phyloP scores from a whole-genome alignment of 2,797 vertebrate genomes.

The Spatula versicolor region DNA sequence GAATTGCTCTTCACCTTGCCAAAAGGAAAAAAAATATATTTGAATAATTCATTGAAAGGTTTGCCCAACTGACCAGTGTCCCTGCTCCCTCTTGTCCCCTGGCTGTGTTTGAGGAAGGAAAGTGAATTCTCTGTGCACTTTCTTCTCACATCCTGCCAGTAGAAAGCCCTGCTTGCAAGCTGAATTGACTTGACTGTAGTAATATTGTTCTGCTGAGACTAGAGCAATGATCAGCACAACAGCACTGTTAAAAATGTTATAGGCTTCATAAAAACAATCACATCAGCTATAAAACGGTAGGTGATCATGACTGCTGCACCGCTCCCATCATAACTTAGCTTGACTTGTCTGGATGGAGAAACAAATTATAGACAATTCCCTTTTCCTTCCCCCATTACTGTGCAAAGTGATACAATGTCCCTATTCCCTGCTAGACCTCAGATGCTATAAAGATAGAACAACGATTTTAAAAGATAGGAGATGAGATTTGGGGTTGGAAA shows the following conservation, averaged over 20 bases:
- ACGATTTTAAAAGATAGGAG: constrained; percentile 60
- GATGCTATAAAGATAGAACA: constrained; percentile 58
- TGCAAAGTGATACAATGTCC: constrained; percentile 54
- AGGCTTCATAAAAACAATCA: constrained; percentile 79
- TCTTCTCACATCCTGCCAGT: constrained; percentile 16
- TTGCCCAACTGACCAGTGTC: background rate
- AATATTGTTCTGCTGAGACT: constrained; percentile 73
- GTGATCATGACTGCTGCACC: constrained; percentile 72
- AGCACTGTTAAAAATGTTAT: constrained; percentile 71
- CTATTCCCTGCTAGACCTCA: constrained; percentile 57
- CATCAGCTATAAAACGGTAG: constrained; percentile 76
- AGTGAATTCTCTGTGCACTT: background rate
- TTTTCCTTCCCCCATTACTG: constrained; percentile 43
- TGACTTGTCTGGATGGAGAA: constrained; percentile 76
- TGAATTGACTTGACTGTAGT: constrained; percentile 64
- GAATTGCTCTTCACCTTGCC: background rate
- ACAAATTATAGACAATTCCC: constrained; percentile 75
- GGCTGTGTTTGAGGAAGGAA: background rate
- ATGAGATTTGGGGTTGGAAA: constrained; percentile 56
- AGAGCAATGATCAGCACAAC: constrained; percentile 68
- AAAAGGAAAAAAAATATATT: constrained; percentile 23
- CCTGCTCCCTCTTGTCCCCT: background rate
- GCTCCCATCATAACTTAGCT: constrained; percentile 73
- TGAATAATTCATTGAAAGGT: constrained; percentile 58
- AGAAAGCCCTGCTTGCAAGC: constrained; percentile 28